Evolutionary conservation across 2,113 vertebrate species (phyloP), one percentile per base, ranked within the genome.

Genomic region (Corythornis vintsioides): DNA sequence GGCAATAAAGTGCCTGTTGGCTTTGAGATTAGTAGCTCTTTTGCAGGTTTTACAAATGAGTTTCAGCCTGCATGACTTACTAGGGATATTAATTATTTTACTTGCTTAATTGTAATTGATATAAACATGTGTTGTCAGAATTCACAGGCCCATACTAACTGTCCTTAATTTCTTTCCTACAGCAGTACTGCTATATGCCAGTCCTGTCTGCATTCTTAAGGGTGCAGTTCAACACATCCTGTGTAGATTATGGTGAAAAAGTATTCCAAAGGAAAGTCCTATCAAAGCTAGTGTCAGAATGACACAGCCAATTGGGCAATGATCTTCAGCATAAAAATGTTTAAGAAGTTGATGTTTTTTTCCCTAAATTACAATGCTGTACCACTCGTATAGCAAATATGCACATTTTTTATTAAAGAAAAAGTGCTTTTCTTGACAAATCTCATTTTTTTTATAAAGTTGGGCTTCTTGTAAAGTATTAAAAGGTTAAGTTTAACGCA

Each of bases 121-220:
- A 99, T 99, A 99, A 98, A 99, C 98, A 99, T 98, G 98, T 98
- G 83, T 98, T 97, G 97, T 98, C 98, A 98, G 98, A 98, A 99
- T 99, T 99, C 98, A 99, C 98, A 98, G 99, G 99, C 99, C 98
- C 99, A 99, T 99, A 99, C 99, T 99, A 99, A 99, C 99, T 99
- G 99, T 99, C 99, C 99, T 99, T 99, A 99, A 99, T 99, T 99
- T 99, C 99, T 99, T 99, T 99, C 99, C 99, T 99, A 99, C 99
- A 99, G 99, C 99, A 99, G 99, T 99, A 99, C 99, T 99, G 99
- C 99, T 99, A 98, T 99, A 98, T 99, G 99, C 99, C 99, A 99
- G 99, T 99, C 99, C 99, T 99, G 99, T 99, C 99, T 99, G 99
- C 99, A 98, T 99, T 99, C 99, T 99, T 99, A 99, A 99, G 99